Evolutionary conservation across 2,888 invertebrate species (phyloP), one percentile per base, ranked within the genome.

Genomic region (Zhuqinia jingwanae): DNA sequence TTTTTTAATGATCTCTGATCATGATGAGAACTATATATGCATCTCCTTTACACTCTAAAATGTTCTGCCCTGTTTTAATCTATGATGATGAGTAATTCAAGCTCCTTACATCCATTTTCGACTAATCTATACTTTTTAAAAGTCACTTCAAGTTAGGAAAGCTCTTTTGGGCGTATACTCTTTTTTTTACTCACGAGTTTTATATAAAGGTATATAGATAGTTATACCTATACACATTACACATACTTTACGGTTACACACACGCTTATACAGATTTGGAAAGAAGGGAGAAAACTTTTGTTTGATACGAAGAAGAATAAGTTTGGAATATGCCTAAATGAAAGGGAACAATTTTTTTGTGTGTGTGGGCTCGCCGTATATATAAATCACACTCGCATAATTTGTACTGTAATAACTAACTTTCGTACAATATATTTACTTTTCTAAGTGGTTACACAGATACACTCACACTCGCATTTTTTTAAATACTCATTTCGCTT

Each of bases 401-500:
- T 5, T 56, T n/a, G n/a, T n/a, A n/a, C n/a, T n/a, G n/a, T n/a
- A n/a, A 6, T 17, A 56, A 56, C 17, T 56, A n/a, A 56, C 56
- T 20, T 36, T 56, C 56, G 2, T 56, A 50, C n/a, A 47, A 47
- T 11, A 53, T 53, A 47, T 53, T 2, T 17, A 53, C 17, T 53
- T 36, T 36, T 36, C 8, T 50, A 60, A 25, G 50, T 50, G 70
- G 30, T 79, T 58, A 13, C 20, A 56, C 17, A 20, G 2, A 17
- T 20, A 60, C 25, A 27, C 10, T 60, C 25, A 63, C 63, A 58
- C n/a, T n/a, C n/a, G n/a, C n/a, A n/a, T n/a, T n/a, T 68, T 65
- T 27, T 65, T 42, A n/a, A n/a, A n/a, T 70, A 13, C 45, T 58
- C 45, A 80, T 58, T 70, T 80, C 56, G 53, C 53, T 70, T 80